A percentile compares a stretch with the other conserved stretches of the same genome.
phyloP scores from a whole-genome alignment of 2,113 vertebrate species.

The Sander lucioperca region DNA sequence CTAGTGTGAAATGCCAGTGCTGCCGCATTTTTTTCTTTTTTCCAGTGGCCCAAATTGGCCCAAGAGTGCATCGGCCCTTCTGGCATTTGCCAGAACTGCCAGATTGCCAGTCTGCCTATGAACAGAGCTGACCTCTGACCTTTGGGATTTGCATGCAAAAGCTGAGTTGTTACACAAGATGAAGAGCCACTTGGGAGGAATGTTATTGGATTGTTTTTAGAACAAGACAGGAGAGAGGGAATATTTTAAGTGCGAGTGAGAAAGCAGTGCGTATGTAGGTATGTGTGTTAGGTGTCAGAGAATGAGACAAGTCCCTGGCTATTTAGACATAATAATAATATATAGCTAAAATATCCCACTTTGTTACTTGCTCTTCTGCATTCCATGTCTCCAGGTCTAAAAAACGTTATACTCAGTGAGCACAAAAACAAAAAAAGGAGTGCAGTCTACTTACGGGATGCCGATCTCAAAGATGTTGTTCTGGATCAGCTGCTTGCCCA shows the following conservation, averaged over 20 bases:
- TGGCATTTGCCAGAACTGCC: too few species aligned
- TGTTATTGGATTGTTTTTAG: slow-evolving; percentile 50
- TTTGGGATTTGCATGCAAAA: slow-evolving; percentile 41
- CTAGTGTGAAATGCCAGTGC: too few species aligned
- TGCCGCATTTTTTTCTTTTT: too few species aligned
- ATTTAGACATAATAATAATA: not conserved
- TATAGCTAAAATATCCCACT: not conserved
- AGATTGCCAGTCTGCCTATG: not conserved
- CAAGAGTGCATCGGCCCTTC: too few species aligned
- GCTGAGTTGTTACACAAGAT: slow-evolving; percentile 6
- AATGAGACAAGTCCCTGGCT: not conserved
- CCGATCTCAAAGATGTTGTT: slow-evolving; percentile 99
- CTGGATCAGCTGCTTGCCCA: slow-evolving; percentile 98
- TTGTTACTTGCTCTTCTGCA: not conserved
- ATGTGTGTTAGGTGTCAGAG: not conserved
- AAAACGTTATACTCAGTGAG: not conserved
- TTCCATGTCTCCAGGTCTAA: not conserved
- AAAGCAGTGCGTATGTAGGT: not conserved
- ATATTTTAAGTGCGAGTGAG: not conserved
- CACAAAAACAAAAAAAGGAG: not conserved
- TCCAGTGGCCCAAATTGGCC: too few species aligned
- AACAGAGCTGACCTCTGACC: slow-evolving; percentile 47
- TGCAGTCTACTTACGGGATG: slow-evolving; percentile 90
- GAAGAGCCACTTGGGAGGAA: slow-evolving; percentile 30
- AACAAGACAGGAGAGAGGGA: not conserved